phyloP scores from a whole-genome alignment of 2,888 invertebrate species.

The Nebria salina region DNA sequence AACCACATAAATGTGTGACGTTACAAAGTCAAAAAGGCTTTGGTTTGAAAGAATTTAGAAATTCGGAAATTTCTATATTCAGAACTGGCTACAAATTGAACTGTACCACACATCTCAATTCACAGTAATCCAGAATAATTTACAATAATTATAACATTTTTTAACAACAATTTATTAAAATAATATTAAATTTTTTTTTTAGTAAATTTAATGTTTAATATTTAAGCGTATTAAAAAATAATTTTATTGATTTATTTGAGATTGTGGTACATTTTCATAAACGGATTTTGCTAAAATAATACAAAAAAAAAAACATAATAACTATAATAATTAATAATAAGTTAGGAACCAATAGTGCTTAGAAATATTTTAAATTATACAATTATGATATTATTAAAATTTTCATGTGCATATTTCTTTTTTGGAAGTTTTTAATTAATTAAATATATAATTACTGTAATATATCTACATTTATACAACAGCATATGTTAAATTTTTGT shows the following conservation, averaged over 20 bases:
- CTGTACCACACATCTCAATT: slow-evolving; percentile 38
- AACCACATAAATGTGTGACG: slow-evolving; percentile 32
- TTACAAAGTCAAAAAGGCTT: slow-evolving; percentile 34
- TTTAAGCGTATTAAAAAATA: slow-evolving; percentile 40
- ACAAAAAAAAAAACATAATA: slow-evolving; percentile 54
- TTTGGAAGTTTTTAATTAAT: slow-evolving; percentile 37
- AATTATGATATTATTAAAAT: slow-evolving; percentile 58
- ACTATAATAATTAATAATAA: slow-evolving; percentile 56
- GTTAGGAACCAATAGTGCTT: slow-evolving; percentile 63
- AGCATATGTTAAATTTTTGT: slow-evolving; percentile 36
- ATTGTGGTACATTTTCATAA: slow-evolving; percentile 50
- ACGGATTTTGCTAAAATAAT: slow-evolving; percentile 57
- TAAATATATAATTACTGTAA: slow-evolving; percentile 45
- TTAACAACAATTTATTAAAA: slow-evolving; percentile 47
- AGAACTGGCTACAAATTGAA: slow-evolving; percentile 37
- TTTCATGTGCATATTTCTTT: slow-evolving; percentile 43
- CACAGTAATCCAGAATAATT: slow-evolving; percentile 23
- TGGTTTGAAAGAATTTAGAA: slow-evolving; percentile 45
- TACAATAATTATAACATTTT: slow-evolving; percentile 48
- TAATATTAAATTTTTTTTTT: slow-evolving; percentile 22
- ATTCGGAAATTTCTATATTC: slow-evolving; percentile 26
- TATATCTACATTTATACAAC: slow-evolving; percentile 46
- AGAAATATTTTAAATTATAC: slow-evolving; percentile 60
- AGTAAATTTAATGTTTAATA: slow-evolving; percentile 12
- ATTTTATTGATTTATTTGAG: slow-evolving; percentile 30